phyloP scores from a whole-genome alignment of 2,797 vertebrate species.

The Sebastes cheni region DNA sequence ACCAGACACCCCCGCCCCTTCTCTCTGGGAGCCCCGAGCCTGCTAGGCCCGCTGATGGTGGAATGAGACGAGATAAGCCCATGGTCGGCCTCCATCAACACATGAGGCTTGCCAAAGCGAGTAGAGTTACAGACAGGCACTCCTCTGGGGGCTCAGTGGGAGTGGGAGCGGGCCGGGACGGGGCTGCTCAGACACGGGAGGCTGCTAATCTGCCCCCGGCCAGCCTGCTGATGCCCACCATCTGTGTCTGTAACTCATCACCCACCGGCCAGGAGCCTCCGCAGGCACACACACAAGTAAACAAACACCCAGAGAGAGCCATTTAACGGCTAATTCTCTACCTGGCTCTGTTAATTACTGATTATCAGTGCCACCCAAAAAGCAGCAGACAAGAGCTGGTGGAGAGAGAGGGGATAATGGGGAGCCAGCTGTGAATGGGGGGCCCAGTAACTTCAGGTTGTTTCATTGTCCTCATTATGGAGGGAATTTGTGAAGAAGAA shows the following conservation, averaged over 20 bases:
- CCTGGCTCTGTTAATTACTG: constrained; percentile 60
- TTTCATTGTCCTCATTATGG: constrained; percentile 16
- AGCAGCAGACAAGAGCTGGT: not conserved
- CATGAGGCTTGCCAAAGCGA: constrained; percentile 73
- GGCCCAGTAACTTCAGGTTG: not conserved
- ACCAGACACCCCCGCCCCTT: constrained; percentile 40
- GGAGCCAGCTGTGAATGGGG: constrained; percentile 9
- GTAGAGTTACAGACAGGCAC: constrained; percentile 79
- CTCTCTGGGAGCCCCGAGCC: constrained; percentile 56
- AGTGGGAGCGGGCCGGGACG: constrained; percentile 55
- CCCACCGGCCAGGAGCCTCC: constrained; percentile 64
- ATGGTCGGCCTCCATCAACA: constrained; percentile 81
- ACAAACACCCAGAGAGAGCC: constrained; percentile 68
- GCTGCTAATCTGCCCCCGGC: constrained; percentile 77
- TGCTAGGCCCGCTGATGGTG: constrained; percentile 56
- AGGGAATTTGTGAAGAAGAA: not conserved
- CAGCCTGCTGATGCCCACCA: constrained; percentile 80
- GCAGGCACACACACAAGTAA: constrained; percentile 66
- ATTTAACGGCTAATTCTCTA: constrained; percentile 52
- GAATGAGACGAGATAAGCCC: constrained; percentile 81
- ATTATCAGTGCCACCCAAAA: constrained; percentile 55
- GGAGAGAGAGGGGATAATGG: constrained; percentile 3
- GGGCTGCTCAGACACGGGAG: constrained; percentile 68
- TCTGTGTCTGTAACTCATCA: constrained; percentile 82
- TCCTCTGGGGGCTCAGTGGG: constrained; percentile 75